Conservation (phyloP, 1,140 invertebrate genomes). For the Stegodyphus dumicola region DNA sequence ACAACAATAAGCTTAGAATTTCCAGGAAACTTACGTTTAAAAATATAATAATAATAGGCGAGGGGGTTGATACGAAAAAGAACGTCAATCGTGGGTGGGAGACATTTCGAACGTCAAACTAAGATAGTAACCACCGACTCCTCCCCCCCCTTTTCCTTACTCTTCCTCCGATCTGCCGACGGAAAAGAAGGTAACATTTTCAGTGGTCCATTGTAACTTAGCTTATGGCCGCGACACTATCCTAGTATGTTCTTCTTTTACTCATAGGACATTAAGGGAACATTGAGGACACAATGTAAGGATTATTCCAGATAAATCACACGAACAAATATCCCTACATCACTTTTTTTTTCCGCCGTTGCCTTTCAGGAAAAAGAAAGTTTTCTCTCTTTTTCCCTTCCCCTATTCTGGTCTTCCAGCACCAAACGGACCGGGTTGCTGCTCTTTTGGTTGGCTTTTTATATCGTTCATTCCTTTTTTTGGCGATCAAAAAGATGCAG, state of each 20-base stretch:
- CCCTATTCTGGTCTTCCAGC: not conserved
- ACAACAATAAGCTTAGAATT: too few relatives aligned
- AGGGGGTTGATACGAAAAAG: too few relatives aligned
- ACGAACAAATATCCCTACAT: slow-evolving; percentile 58
- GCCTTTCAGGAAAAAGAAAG: slow-evolving; percentile 3
- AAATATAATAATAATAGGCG: too few relatives aligned
- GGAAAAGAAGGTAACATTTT: too few relatives aligned
- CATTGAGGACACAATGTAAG: slow-evolving; percentile 58
- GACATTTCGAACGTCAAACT: too few relatives aligned
- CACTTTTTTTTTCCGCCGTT: slow-evolving; percentile 24
- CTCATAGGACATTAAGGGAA: slow-evolving; percentile 51
- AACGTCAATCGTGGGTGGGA: too few relatives aligned
- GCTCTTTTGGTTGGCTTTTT: not conserved
- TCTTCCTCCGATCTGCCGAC: too few relatives aligned
- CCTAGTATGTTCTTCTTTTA: slow-evolving; percentile 43
- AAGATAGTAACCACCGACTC: too few relatives aligned
- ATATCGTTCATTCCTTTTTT: not conserved
- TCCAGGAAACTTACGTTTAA: too few relatives aligned
- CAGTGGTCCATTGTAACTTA: slow-evolving; percentile 25
- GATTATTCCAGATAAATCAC: slow-evolving; percentile 61
- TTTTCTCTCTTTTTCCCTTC: not conserved
- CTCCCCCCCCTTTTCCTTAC: too few relatives aligned
- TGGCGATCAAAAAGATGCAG: not conserved
- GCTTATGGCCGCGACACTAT: slow-evolving; percentile 41
- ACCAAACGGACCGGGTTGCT: not conserved